Conservation (phyloP, 2,113 vertebrate species). For the Elephantulus edwardii region DNA sequence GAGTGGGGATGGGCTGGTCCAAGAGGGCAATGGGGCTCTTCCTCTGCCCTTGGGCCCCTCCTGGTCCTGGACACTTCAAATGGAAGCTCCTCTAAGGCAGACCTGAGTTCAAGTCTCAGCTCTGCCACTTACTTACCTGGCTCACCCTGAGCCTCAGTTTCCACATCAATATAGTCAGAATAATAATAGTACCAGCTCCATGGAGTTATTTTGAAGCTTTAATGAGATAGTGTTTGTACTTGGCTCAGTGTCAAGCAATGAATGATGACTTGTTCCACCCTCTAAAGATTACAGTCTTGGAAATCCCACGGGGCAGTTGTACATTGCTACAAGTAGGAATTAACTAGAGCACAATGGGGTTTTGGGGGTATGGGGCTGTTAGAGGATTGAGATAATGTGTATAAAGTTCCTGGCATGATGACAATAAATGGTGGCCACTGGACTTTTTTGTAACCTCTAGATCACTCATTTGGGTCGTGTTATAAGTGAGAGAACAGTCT, state of each 20-base stretch:
- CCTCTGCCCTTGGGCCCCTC: neutral
- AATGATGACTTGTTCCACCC: neutral
- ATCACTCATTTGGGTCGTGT: too few species aligned
- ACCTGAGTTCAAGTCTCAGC: slow-evolving; percentile 38
- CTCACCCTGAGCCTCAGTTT: slow-evolving; percentile 31
- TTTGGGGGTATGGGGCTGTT: neutral
- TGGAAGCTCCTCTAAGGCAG: neutral
- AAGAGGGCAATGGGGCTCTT: neutral
- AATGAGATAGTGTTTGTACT: neutral
- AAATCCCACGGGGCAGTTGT: too few species aligned
- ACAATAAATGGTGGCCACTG: slow-evolving; percentile 5
- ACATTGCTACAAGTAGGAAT: too few species aligned
- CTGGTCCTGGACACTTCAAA: neutral
- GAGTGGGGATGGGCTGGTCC: neutral
- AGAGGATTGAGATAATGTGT: neutral
- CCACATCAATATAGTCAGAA: neutral
- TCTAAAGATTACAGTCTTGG: neutral
- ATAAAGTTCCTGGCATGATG: slow-evolving; percentile 15
- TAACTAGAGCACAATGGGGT: too few species aligned
- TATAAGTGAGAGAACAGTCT: too few species aligned
- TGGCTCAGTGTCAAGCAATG: too few species aligned
- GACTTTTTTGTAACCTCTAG: slow-evolving; percentile 34
- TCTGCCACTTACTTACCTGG: slow-evolving; percentile 29
- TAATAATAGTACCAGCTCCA: neutral
- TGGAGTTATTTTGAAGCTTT: neutral